Evolutionary conservation across 2,888 invertebrate genomes (phyloP).

Genomic region (Leucozona laternaria): DNA sequence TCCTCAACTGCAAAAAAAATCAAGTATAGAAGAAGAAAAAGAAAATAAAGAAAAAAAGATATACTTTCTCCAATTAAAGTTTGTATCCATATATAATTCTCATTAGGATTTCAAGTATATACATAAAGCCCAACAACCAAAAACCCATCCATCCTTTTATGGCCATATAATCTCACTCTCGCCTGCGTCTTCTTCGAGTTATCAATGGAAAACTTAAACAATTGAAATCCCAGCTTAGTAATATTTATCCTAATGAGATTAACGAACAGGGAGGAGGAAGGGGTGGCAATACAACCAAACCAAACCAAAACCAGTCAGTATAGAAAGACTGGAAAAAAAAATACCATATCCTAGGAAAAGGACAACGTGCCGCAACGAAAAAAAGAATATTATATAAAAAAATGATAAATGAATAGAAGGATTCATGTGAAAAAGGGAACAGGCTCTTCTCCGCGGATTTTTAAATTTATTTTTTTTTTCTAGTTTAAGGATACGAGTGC

Average conservation of each 20-base stretch:
- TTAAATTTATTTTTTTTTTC: constrained; percentile 5
- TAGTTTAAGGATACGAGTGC: constrained; percentile 37
- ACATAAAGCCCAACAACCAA: constrained; percentile 54
- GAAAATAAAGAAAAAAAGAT: constrained; percentile 34
- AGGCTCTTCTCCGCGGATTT: constrained; percentile 54
- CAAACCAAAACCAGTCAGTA: constrained; percentile 59
- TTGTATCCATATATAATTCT: constrained; percentile 75
- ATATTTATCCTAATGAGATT: constrained; percentile 76
- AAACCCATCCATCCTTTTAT: constrained; percentile 59
- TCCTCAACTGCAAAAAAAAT: constrained; percentile 33
- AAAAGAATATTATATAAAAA: constrained; percentile 42
- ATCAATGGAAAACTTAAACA: constrained; percentile 76
- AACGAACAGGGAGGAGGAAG: constrained; percentile 51
- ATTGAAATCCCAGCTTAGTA: constrained; percentile 76
- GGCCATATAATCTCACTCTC: constrained; percentile 57
- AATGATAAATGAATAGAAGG: constrained; percentile 76
- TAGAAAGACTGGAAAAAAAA: constrained; percentile 30
- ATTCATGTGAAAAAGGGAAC: constrained; percentile 74
- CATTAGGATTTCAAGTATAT: constrained; percentile 69
- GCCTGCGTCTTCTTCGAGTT: constrained; percentile 48
- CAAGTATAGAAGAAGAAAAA: constrained; percentile 5
- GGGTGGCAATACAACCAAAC: constrained; percentile 15
- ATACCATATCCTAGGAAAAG: constrained; percentile 43
- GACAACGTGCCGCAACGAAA: constrained; percentile 69
- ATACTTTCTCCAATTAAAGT: constrained; percentile 68